phyloP scores from a whole-genome alignment of 2,113 vertebrate species.

The Mus spicilegus region DNA sequence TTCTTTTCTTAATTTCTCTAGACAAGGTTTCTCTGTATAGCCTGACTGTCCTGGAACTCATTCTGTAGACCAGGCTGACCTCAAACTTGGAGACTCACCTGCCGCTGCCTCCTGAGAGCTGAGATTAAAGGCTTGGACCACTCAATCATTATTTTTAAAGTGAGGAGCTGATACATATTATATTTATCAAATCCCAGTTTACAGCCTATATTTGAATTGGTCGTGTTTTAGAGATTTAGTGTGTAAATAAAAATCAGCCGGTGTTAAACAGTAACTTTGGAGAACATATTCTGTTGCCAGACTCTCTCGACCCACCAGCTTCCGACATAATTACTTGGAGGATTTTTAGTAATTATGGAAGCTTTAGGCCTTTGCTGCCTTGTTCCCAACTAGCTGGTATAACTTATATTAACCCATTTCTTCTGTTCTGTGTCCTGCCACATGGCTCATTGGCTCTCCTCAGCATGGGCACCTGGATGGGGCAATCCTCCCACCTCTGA shows the following conservation, averaged over 20 bases:
- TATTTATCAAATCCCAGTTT: neutral
- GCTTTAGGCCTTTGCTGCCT: too few species aligned
- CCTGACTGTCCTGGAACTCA: neutral
- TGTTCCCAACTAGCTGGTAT: too few species aligned
- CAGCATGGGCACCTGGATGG: too few species aligned
- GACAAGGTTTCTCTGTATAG: neutral
- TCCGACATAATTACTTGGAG: too few species aligned
- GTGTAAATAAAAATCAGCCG: constrained; percentile 21
- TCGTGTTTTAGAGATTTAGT: constrained; percentile 24
- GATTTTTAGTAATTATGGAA: too few species aligned
- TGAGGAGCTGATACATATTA: constrained; percentile 10
- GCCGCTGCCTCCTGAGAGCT: neutral
- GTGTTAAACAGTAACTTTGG: constrained; percentile 33
- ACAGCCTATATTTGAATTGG: constrained; percentile 30
- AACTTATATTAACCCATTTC: too few species aligned
- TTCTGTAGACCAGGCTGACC: neutral
- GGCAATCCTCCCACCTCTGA: too few species aligned
- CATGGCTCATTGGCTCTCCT: too few species aligned
- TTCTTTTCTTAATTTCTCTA: neutral
- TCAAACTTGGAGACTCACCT: neutral
- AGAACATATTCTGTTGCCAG: neutral
- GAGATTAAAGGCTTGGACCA: neutral
- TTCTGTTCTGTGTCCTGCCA: too few species aligned
- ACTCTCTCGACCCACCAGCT: too few species aligned
- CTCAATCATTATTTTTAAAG: neutral